A percentile compares a stretch with the other conserved stretches of the same genome.
Evolutionary conservation across 2,888 invertebrate genomes (phyloP).

Genomic region (Rugalucina vietnamica): DNA sequence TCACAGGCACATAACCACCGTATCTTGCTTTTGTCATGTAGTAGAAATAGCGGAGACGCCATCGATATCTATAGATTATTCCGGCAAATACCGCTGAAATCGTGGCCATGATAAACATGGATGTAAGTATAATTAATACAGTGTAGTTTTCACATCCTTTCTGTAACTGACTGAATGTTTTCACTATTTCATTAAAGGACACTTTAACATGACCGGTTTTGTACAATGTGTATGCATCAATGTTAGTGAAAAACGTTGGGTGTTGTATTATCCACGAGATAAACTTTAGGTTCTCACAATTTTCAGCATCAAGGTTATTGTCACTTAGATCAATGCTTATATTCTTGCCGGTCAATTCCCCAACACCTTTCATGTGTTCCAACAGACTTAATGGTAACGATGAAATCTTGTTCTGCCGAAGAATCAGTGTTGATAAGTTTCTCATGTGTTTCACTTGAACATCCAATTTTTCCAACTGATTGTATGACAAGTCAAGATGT

Average conservation of each 20-base stretch:
- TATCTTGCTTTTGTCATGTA: conserved; percentile 37
- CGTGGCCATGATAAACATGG: conserved; percentile 24
- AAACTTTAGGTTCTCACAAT: conserved; percentile 28
- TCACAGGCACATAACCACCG: conserved; percentile 21
- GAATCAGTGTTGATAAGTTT: neutral
- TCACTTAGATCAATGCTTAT: conserved; percentile 36
- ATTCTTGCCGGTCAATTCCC: neutral
- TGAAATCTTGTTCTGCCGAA: neutral
- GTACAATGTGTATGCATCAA: conserved; percentile 25
- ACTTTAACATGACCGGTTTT: neutral
- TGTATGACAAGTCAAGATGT: conserved; percentile 24
- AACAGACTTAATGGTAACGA: neutral
- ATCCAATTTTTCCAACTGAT: conserved; percentile 7
- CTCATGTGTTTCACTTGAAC: neutral
- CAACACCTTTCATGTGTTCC: conserved; percentile 7
- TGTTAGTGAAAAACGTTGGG: neutral
- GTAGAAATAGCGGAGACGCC: conserved; percentile 56
- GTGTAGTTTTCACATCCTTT: conserved; percentile 23
- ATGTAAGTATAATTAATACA: neutral
- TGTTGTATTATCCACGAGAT: conserved; percentile 35
- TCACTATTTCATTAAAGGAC: neutral
- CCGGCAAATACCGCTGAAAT: conserved; percentile 35
- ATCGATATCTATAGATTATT: conserved; percentile 51
- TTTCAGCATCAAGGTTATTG: conserved; percentile 21
- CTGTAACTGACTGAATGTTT: neutral